Evolutionary conservation across 2,113 vertebrate genomes (phyloP).

Genomic region (Eclectus roratus): DNA sequence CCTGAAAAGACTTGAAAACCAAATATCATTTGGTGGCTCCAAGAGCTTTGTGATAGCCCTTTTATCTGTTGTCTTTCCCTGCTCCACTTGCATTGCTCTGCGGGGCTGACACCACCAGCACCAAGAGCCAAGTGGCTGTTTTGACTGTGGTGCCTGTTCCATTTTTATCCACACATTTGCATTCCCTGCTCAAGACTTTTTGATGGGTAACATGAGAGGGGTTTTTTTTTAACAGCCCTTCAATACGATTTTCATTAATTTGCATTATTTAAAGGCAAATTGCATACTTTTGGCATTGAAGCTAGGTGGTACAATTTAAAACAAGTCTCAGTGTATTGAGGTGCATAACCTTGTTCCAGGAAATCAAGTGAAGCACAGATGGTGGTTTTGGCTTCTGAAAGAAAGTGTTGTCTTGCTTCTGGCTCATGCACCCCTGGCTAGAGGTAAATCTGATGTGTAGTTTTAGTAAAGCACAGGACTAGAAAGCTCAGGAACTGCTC

Average conservation of each 20-base stretch:
- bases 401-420: not conserved
- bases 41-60: not conserved
- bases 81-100: not conserved
- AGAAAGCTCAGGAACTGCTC: not conserved
- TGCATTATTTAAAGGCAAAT: not conserved
- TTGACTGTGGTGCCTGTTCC: not conserved
- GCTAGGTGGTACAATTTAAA: not conserved
- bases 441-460: not conserved
- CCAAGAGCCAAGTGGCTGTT: rapidly evolving
- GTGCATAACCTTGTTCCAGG: not conserved
- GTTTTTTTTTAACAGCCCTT: not conserved
- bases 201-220: not conserved
- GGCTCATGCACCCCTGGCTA: not conserved
- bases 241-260: not conserved
- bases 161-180: not conserved
- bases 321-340: not conserved
- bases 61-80: not conserved
- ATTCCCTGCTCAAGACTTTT: not conserved
- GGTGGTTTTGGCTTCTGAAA: not conserved
- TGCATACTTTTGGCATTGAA: not conserved
- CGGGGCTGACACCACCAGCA: rapidly evolving
- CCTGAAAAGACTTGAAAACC: not conserved
- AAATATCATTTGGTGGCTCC: rapidly evolving
- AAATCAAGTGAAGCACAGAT: not conserved
- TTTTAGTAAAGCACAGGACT: not conserved